Conservation (phyloP, 2,888 invertebrate species). For the Drosophila algonquin region DNA sequence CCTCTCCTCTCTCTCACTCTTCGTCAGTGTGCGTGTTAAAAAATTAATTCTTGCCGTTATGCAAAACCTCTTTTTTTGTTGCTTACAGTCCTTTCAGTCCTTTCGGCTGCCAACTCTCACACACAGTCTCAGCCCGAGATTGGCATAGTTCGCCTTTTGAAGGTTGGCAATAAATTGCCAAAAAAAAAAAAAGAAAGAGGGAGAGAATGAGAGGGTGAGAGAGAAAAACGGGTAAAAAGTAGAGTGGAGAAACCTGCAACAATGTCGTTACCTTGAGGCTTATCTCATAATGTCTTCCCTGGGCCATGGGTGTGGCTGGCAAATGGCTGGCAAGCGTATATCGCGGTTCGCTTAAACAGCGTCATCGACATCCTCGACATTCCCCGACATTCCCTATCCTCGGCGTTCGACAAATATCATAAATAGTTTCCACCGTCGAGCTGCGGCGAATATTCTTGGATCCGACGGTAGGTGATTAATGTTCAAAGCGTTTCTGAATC, state of each 20-base stretch:
- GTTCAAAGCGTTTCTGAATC: conserved; percentile 4
- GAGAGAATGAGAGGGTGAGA: background rate
- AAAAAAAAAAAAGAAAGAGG: conserved; percentile 18
- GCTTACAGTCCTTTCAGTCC: conserved; percentile 12
- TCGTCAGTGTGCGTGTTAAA: conserved; percentile 69
- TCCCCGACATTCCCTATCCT: conserved; percentile 2
- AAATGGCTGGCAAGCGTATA: conserved; percentile 69
- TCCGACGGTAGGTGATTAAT: conserved; percentile 56
- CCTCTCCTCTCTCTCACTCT: background rate
- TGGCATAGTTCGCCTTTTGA: conserved; percentile 65
- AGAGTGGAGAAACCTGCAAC: conserved; percentile 24
- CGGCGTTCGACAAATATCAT: conserved; percentile 47
- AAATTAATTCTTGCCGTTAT: conserved; percentile 75
- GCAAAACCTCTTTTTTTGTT: conserved; percentile 52
- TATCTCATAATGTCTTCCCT: conserved; percentile 67
- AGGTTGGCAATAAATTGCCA: conserved; percentile 72
- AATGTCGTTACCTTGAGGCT: conserved; percentile 78
- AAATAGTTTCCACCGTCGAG: conserved; percentile 56
- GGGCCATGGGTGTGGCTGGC: conserved; percentile 40
- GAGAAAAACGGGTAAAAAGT: background rate
- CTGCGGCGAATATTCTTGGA: conserved; percentile 5
- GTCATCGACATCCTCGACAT: conserved; percentile 20
- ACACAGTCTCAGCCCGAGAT: conserved; percentile 44
- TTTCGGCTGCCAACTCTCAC: conserved; percentile 20
- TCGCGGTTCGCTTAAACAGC: conserved; percentile 54